Base-by-base conservation (phyloP, 2,888 invertebrate genomes). In the Chamaedrilus cognettii region DNA sequence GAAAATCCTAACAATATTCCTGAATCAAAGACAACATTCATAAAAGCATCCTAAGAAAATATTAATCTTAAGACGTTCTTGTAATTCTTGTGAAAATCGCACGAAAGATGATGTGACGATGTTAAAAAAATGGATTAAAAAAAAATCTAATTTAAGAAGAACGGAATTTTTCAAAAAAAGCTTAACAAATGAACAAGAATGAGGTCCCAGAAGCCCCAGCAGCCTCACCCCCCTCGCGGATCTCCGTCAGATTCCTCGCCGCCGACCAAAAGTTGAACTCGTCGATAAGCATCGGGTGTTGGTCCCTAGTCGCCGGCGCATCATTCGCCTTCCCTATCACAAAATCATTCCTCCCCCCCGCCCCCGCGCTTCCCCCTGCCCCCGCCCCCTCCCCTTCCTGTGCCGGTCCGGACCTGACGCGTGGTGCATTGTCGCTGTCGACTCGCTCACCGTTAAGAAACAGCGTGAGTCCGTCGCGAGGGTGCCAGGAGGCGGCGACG, bases 221-320 rank as follows among this genome's bases (percentile, higher is more conserved):
- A n/a, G n/a, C n/a, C 71, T 58, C 68, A 82, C 82, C 82, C 52
- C 64, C 64, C 74, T 81, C 81, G 56, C 75, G 70, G 15, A 80
- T 70, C 35, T 76, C 72, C 15, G 70, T 70, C 59, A 74, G 72
- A 11, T 70, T 72, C 70, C 76, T 75, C 56, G 73, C 67, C 7
- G 63, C n/a, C n/a, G n/a, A n/a, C 78, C 78, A 78, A 72, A 82
- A 82, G 64, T 76, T 72, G 67, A 81, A 77, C 50, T 82, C 81
- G 65, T 82, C 82, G n/a, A 82, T 73, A 0, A 74, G 67, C 34
- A 82, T 74, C 0, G 69, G 70, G 0, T 31, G 32, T 51, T 59
- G 34, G n/a, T 77, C 77, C 11, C 70, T 63, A 52, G 65, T 69
- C 1, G 67, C 61, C n/a, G 57, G 34, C 30, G 70, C 72, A 63